phyloP scores from a whole-genome alignment of 1,140 invertebrate species.

The Lasaia peninsularis region DNA sequence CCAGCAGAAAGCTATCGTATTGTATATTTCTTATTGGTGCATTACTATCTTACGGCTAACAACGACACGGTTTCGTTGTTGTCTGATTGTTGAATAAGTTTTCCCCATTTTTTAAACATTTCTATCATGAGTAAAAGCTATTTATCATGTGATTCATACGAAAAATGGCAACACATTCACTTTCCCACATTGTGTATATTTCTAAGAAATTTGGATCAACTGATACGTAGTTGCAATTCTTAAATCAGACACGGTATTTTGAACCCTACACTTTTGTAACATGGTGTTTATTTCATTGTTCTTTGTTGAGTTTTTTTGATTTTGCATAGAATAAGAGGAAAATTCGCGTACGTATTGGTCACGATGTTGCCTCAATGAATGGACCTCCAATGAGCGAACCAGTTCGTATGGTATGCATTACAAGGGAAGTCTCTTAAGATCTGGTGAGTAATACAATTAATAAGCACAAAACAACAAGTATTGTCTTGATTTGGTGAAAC shows the following conservation, averaged over 20 bases:
- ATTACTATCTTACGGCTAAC: no score
- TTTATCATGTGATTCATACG: not conserved
- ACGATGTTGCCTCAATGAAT: conserved; percentile 21
- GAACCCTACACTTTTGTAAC: not conserved
- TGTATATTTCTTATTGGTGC: no score
- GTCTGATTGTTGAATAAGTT: not conserved
- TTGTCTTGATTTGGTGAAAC: not conserved
- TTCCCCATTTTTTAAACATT: not conserved
- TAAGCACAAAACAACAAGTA: not conserved
- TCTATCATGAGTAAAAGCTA: not conserved
- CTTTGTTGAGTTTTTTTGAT: not conserved
- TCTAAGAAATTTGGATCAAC: not conserved
- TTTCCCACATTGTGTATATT: not conserved
- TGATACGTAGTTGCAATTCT: not conserved
- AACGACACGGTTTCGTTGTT: no score
- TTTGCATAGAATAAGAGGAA: conserved; percentile 16
- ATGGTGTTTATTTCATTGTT: not conserved
- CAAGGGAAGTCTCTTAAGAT: conserved; percentile 8
- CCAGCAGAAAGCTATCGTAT: no score
- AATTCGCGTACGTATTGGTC: conserved; percentile 16
- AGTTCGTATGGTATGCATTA: conserved; percentile 23
- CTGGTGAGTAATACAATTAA: conserved; percentile 11
- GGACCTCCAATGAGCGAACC: conserved; percentile 23
- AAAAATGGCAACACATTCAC: conserved; percentile 6
- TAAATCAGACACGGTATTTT: not conserved